Conservation (phyloP, 2,888 invertebrate genomes). For the Nudaria mundana region DNA sequence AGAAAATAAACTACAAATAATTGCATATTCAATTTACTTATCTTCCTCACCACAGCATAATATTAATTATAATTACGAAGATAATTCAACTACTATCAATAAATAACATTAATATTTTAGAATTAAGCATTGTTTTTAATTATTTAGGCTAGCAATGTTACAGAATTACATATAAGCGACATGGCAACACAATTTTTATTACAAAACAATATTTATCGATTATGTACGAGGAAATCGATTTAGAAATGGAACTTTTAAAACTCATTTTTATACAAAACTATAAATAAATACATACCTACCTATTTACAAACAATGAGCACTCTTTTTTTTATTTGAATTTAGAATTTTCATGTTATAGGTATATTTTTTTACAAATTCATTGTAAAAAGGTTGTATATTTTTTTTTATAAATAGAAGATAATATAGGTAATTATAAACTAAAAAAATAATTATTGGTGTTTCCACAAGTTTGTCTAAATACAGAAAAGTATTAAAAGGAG, state of each 20-base stretch:
- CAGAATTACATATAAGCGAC: conserved; percentile 59
- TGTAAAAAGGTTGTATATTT: conserved; percentile 13
- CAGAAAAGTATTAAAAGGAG: too few relatives aligned
- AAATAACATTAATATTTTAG: conserved; percentile 76
- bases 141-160: conserved; percentile 69
- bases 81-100: conserved; percentile 72
- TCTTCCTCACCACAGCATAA: conserved; percentile 54
- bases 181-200: conserved; percentile 44
- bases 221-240: too few relatives aligned
- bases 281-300: conserved; percentile 8
- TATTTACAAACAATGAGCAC: conserved; percentile 28
- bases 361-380: conserved; percentile 16
- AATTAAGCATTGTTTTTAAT: conserved; percentile 59
- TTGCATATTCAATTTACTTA: conserved; percentile 54
- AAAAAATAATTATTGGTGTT: too few relatives aligned
- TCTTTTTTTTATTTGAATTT: conserved; percentile 10
- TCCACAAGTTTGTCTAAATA: too few relatives aligned
- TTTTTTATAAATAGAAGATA: too few relatives aligned
- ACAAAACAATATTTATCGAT: conserved; percentile 23
- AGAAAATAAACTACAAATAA: conserved; percentile 21
- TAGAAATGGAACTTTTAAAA: conserved; percentile 13
- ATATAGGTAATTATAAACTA: too few relatives aligned
- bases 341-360: conserved; percentile 8
- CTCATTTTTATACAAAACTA: conserved; percentile 21
- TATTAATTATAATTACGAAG: conserved; percentile 67